Evolutionary conservation across 2,113 vertebrate genomes (phyloP).

Genomic region (Triplophysa dalaica): DNA sequence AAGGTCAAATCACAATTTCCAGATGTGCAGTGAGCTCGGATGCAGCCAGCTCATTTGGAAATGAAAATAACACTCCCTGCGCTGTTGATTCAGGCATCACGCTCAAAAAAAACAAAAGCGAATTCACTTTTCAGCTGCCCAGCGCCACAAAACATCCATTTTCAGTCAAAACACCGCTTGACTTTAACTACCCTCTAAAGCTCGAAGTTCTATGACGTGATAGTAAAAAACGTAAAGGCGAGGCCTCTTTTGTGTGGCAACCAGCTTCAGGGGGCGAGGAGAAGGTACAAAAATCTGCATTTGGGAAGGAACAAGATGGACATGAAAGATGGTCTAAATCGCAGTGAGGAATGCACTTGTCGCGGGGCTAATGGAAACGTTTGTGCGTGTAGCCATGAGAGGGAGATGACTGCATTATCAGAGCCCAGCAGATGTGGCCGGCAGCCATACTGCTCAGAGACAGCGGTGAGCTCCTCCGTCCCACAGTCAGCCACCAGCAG

Average conservation of each 20-base stretch:
- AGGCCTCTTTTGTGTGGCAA: not conserved
- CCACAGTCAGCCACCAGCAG: constrained; percentile 70
- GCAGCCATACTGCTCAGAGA: constrained; percentile 69
- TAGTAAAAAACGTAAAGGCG: not conserved
- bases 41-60: constrained; percentile 59
- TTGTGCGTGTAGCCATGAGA: constrained; percentile 67
- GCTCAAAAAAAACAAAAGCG: constrained; percentile 60
- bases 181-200: not conserved
- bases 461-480: constrained; percentile 63
- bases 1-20: constrained; percentile 77
- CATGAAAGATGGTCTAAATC: constrained; percentile 79
- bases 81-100: constrained; percentile 61
- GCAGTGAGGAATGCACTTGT: constrained; percentile 78
- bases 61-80: constrained; percentile 63
- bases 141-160: not conserved
- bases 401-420: constrained; percentile 76
- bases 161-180: not conserved
- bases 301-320: constrained; percentile 80
- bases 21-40: constrained; percentile 71
- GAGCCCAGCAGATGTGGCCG: constrained; percentile 76
- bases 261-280: constrained; percentile 36
- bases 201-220: not conserved
- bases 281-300: constrained; percentile 75
- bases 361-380: constrained; percentile 80
- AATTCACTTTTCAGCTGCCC: constrained; percentile 5